Evolutionary conservation across 2,888 invertebrate species (phyloP).

Genomic region (Aphidius colemani): DNA sequence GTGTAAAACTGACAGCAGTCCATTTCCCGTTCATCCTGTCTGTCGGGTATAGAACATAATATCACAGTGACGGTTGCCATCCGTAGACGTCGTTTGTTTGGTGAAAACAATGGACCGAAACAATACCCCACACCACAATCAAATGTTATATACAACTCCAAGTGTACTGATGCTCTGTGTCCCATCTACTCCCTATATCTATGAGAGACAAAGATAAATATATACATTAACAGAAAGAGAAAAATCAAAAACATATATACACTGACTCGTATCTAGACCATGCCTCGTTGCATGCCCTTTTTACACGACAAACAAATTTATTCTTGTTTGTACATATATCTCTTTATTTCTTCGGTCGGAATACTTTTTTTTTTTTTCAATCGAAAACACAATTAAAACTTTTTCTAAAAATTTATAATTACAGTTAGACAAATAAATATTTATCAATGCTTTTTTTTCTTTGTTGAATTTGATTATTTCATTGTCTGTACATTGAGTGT

Average conservation of each 20-base stretch:
- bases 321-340: no score
- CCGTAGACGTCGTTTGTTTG: slow-evolving; percentile 58
- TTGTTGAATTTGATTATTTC: slow-evolving; percentile 7
- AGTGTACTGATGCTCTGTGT: slow-evolving; percentile 16
- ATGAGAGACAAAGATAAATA: slow-evolving; percentile 30
- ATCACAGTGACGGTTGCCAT: slow-evolving; percentile 56
- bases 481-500: neutral
- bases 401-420: slow-evolving; percentile 20
- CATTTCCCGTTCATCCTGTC: slow-evolving; percentile 57
- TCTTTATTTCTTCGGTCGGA: neutral
- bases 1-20: slow-evolving; percentile 59
- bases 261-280: neutral
- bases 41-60: slow-evolving; percentile 43
- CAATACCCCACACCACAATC: slow-evolving; percentile 51
- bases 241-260: neutral
- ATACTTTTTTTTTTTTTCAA: no score
- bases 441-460: slow-evolving; percentile 29
- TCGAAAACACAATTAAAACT: slow-evolving; percentile 4
- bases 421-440: no score
- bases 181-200: slow-evolving; percentile 39
- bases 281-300: neutral
- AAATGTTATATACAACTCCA: slow-evolving; percentile 17
- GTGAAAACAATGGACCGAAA: slow-evolving; percentile 58
- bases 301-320: neutral
- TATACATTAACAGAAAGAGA: neutral